These are phyloP conservation scores for Lasioglossum pauxillum DNA, from an alignment of 2,888 invertebrate genomes.

Conservation along the genomic window DNA sequence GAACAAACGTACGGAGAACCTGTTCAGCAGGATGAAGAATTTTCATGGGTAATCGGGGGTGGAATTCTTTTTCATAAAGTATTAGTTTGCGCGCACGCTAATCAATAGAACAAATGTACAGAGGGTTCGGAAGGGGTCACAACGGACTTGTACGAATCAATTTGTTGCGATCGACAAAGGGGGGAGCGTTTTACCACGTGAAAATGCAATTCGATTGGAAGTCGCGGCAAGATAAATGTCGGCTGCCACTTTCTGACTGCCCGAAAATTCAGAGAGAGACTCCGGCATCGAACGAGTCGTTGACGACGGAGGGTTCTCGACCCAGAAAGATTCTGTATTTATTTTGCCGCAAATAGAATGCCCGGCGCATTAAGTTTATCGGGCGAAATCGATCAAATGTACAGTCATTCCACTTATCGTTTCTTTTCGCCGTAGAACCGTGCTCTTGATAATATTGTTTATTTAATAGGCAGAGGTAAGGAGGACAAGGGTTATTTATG, in stretches of 20 bases:
- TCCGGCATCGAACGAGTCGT: constrained; percentile 33
- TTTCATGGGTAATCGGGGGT: neutral
- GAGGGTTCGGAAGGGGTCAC: neutral
- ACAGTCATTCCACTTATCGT: neutral
- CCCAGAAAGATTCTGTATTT: constrained; percentile 63
- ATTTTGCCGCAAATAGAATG: constrained; percentile 37
- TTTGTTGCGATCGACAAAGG: neutral
- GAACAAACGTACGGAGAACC: neutral
- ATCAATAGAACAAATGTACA: neutral
- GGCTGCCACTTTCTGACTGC: constrained; percentile 9
- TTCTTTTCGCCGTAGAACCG: neutral
- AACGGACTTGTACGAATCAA: neutral
- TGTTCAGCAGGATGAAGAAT: neutral
- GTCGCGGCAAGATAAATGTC: constrained; percentile 6
- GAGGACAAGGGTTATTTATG: neutral
- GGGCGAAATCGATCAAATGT: neutral
- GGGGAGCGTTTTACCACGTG: neutral
- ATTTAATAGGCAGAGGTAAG: neutral
- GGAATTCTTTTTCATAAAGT: neutral
- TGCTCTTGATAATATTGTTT: neutral
- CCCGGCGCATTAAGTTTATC: constrained; percentile 17
- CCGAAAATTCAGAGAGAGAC: constrained; percentile 42
- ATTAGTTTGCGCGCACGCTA: neutral
- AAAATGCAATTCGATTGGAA: neutral
- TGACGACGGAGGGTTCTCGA: constrained; percentile 52